These are phyloP conservation scores for Isichthys henryi DNA, from an alignment of 2,113 vertebrate genomes.

Conservation along the genomic window DNA sequence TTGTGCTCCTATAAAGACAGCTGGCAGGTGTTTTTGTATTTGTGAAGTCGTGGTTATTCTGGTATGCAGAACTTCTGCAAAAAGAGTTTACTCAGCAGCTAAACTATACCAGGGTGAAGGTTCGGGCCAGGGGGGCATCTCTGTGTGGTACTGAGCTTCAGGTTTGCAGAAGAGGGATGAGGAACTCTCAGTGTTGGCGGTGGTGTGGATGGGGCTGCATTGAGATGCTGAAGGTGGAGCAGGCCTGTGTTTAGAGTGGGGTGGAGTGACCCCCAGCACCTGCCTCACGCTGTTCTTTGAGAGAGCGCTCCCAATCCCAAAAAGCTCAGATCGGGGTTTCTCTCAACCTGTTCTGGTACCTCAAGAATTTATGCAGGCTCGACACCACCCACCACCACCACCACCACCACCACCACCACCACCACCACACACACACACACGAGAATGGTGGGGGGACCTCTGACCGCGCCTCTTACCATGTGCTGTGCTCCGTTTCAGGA, in stretches of 20 bases:
- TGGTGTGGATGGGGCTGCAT: neutral
- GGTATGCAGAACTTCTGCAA: neutral
- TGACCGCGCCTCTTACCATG: neutral
- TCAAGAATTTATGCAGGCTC: neutral
- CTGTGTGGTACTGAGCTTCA: neutral
- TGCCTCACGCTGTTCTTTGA: neutral
- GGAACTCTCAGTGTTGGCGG: neutral
- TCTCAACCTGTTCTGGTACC: neutral
- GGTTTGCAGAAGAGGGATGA: too few species aligned
- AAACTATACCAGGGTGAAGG: neutral
- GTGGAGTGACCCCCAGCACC: neutral
- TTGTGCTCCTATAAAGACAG: neutral
- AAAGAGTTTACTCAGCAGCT: neutral
- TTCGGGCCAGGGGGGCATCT: neutral
- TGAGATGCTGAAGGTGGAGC: neutral
- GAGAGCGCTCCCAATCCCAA: neutral
- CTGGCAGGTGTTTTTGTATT: neutral
- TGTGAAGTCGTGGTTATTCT: neutral
- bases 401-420: too few species aligned
- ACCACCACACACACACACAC: neutral
- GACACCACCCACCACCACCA: neutral
- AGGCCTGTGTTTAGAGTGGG: neutral
- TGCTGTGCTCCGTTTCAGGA: slow-evolving; percentile 61
- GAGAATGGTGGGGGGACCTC: neutral
- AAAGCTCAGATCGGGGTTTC: neutral